Base-by-base conservation (phyloP, 2,797 vertebrate species). In the Balearica regulorum region DNA sequence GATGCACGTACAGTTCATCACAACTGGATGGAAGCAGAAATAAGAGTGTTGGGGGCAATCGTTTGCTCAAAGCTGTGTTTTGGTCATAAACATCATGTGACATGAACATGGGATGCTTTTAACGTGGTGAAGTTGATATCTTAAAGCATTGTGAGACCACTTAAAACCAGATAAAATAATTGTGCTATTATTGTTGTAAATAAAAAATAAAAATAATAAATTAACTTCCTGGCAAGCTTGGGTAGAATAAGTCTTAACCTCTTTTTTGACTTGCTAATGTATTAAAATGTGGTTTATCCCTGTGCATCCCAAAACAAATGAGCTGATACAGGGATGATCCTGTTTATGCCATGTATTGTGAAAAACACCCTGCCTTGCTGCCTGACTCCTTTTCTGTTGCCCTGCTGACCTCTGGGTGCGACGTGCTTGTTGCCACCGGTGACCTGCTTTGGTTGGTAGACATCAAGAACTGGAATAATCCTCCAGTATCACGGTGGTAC, bases 1-100 rank as follows among this genome's bases (percentile, higher is more conserved):
- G 33, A 7, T 21, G 21, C 0, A 3, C 8, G 10, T 43, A 5
- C 8, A 14, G 66, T 18, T 69, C 51, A 3, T 25, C 3, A 11
- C 39, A 29, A 2, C 15, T 12, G 3, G n/a, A 1, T 35, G 51
- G 41, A 13, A 51, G 46, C 71, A 73, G 51, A 49, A 61, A 8
- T 13, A 7, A 9, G 44, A 39, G 33, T 3, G 31, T 29, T 55
- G 80, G 25, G n/a, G 46, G 7, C 41, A 51, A 43, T 6, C 31
- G 21, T 11, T 80, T n/a, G 57, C 57, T 60, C 72, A 43, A 10
- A 91, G 79, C 78, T 76, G 20, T 1, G 0, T 39, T 89, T 87
- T 16, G 24, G 46, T 70, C 69, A 15, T 41, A 76, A 43, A 15
- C 4, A 0, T 20, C 22, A 19, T 21, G 46, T 76, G 58, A 35